phyloP scores from a whole-genome alignment of 2,888 invertebrate genomes.

The Pseudococcus longispinus region DNA sequence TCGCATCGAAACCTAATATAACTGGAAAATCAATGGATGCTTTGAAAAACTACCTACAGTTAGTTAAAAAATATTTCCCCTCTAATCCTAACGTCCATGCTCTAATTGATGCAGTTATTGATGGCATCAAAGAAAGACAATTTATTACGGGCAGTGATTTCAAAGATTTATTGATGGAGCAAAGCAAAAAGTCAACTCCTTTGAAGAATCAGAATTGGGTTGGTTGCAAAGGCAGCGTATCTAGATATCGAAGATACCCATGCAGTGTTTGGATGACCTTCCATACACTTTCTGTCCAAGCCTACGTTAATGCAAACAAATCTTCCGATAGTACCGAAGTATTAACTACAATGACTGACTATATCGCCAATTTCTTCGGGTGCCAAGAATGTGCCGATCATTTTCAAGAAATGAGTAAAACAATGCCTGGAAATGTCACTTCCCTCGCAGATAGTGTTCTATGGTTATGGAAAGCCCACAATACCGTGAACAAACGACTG shows the following conservation, averaged over 20 bases:
- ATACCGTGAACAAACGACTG: constrained; percentile 87
- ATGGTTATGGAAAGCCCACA: constrained; percentile 95
- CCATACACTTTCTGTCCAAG: constrained; percentile 81
- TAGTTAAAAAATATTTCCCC: constrained; percentile 81
- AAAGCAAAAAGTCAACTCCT: background rate
- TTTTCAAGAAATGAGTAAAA: constrained; percentile 84
- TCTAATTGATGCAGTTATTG: constrained; percentile 56
- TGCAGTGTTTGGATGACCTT: constrained; percentile 96
- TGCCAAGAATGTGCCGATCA: constrained; percentile 90
- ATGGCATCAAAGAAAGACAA: background rate
- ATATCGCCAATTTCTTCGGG: constrained; percentile 90
- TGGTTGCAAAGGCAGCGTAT: constrained; percentile 81
- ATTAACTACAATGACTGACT: constrained; percentile 83
- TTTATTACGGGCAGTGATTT: background rate
- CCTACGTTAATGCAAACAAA: constrained; percentile 63
- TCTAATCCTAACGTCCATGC: constrained; percentile 68
- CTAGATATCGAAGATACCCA: constrained; percentile 82
- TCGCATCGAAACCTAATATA: constrained; percentile 74
- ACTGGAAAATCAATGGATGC: constrained; percentile 75
- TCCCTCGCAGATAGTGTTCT: constrained; percentile 79
- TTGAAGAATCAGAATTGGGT: constrained; percentile 67
- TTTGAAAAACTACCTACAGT: constrained; percentile 75
- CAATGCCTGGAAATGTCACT: constrained; percentile 73
- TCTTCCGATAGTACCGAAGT: constrained; percentile 63
- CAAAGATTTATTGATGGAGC: background rate